Conservation (phyloP, 2,888 invertebrate species). For the Bembecia ichneumoniformis region DNA sequence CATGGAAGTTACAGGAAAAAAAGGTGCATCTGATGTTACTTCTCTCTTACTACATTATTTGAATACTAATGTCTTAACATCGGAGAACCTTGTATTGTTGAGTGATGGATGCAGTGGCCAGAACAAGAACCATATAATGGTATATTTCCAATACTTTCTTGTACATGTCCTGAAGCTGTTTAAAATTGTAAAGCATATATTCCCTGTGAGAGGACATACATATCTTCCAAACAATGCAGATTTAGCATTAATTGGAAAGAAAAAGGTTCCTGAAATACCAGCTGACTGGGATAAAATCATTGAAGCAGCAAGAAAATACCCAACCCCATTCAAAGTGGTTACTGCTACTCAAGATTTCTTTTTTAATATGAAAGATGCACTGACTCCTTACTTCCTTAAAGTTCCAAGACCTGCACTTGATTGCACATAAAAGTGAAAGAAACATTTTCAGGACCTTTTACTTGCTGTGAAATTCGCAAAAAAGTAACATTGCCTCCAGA, state of each 20-base stretch:
- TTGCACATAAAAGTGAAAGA: too few species aligned
- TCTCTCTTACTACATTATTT: slow-evolving; percentile 6
- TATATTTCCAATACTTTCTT: slow-evolving; percentile 7
- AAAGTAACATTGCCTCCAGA: too few species aligned
- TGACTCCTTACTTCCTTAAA: slow-evolving; percentile 2
- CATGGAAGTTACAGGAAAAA: slow-evolving; percentile 7
- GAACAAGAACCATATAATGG: slow-evolving; percentile 9
- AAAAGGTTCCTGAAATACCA: slow-evolving; percentile 1
- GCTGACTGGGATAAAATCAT: background rate
- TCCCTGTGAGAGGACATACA: slow-evolving; percentile 6
- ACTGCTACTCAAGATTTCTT: slow-evolving; percentile 3
- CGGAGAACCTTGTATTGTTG: slow-evolving; percentile 6
- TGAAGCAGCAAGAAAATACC: slow-evolving; percentile 1
- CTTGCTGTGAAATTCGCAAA: too few species aligned
- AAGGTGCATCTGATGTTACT: slow-evolving; percentile 9
- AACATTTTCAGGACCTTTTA: too few species aligned
- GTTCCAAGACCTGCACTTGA: too few species aligned
- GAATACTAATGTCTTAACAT: slow-evolving; percentile 3
- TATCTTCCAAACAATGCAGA: slow-evolving; percentile 7
- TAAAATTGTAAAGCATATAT: slow-evolving; percentile 5
- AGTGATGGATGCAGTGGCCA: slow-evolving; percentile 10
- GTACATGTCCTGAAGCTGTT: slow-evolving; percentile 6
- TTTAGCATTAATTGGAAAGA: slow-evolving; percentile 8
- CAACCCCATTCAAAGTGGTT: slow-evolving; percentile 1
- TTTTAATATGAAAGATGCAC: slow-evolving; percentile 4